Evolutionary conservation across 2,888 invertebrate genomes (phyloP).

Genomic region (Pheosia tremula): DNA sequence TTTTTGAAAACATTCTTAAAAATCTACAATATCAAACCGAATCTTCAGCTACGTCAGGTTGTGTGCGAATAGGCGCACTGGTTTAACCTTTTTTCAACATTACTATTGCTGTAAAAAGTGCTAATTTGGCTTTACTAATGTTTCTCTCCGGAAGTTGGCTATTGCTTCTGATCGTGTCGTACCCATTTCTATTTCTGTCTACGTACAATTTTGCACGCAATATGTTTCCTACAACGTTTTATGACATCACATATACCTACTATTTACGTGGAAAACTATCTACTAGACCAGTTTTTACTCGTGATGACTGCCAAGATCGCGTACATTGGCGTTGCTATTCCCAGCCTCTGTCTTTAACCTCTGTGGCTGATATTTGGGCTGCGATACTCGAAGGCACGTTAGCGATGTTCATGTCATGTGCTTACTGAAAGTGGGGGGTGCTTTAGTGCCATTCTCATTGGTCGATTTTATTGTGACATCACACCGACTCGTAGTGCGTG

Average conservation of each 20-base stretch:
- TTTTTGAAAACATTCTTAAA: too few species aligned
- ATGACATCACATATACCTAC: constrained; percentile 27
- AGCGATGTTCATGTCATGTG: constrained; percentile 49
- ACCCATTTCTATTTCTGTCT: constrained; percentile 33
- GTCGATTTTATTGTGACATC: constrained; percentile 61
- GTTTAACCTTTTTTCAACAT: not conserved
- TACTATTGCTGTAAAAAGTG: not conserved
- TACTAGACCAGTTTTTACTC: constrained; percentile 20
- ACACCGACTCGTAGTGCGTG: constrained; percentile 45
- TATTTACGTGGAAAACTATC: constrained; percentile 29
- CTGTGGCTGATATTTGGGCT: constrained; percentile 26
- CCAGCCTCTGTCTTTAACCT: constrained; percentile 63
- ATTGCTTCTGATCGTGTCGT: constrained; percentile 14
- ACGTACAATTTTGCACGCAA: constrained; percentile 15
- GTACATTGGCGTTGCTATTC: constrained; percentile 38
- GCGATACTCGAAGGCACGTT: constrained; percentile 19
- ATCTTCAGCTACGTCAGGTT: too few species aligned
- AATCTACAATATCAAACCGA: too few species aligned
- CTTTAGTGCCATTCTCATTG: constrained; percentile 57
- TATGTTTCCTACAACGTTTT: constrained; percentile 25
- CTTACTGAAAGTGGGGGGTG: constrained; percentile 61
- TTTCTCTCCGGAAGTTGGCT: constrained; percentile 24
- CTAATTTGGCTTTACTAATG: constrained; percentile 1
- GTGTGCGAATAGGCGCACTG: not conserved
- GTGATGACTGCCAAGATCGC: constrained; percentile 36